phyloP scores from a whole-genome alignment of 1,140 invertebrate genomes.

The Lamellibrachia luymesi region DNA sequence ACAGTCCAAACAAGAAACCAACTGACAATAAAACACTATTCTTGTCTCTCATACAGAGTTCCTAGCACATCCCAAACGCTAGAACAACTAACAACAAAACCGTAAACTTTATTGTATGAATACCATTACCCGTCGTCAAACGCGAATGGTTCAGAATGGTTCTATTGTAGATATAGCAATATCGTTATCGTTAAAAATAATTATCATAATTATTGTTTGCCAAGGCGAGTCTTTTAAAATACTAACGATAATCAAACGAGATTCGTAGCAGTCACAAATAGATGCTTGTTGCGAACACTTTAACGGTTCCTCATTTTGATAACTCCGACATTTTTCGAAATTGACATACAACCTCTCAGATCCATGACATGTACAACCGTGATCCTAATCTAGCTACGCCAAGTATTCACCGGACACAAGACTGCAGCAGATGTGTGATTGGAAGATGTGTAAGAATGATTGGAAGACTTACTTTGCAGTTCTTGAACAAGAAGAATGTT shows the following conservation, averaged over 20 bases:
- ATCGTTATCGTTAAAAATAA: neutral
- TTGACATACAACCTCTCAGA: neutral
- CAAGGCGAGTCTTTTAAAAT: neutral
- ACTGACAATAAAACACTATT: no score
- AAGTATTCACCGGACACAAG: no score
- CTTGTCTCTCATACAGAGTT: no score
- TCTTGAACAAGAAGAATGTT: constrained; percentile 30
- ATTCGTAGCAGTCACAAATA: neutral
- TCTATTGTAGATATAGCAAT: no score
- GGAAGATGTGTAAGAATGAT: neutral
- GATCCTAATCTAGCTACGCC: no score
- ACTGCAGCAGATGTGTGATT: no score
- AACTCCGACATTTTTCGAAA: neutral
- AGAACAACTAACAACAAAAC: no score
- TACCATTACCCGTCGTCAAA: neutral
- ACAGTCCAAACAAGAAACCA: no score
- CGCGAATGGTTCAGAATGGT: no score
- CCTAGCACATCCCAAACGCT: no score
- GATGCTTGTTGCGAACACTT: neutral
- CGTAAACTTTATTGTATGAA: neutral
- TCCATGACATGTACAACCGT: neutral
- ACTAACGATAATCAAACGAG: neutral
- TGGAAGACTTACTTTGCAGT: constrained; percentile 15
- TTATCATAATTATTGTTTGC: neutral
- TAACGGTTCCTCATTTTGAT: neutral